Base-by-base conservation (phyloP, 1,140 invertebrate species). In the Rhopalosiphum maidis region DNA sequence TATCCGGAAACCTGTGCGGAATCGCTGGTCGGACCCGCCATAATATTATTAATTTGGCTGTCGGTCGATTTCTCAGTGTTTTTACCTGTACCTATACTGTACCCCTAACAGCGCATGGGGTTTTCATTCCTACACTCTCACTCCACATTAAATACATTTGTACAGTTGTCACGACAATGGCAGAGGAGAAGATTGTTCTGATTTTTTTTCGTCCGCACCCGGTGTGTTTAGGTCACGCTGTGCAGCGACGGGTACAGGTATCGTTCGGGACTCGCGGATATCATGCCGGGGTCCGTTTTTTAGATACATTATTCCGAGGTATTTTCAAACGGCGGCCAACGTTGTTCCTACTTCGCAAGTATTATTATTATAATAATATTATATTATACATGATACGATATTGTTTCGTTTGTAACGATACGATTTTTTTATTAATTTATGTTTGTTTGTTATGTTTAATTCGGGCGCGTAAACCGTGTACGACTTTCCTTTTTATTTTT, bases 401-500 rank as follows among this genome's bases (percentile, higher is more conserved):
- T 77, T 77, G 60, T 77, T 77, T 77, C 60, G 60, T 77, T 77
- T 77, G 30, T 77, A 77, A 77, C n/a, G 60, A 68, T n/a, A 77
- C 15, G 60, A 35, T 77, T 77, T 77, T 68, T 77, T 68, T 77
- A 77, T 77, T 15, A 15, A 77, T 77, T 77, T 77, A n/a, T n/a
- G n/a, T 77, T n/a, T 68, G 30, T 68, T 68, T 77, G 60, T 77
- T 77, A 77, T 77, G 60, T 77, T 15, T 77, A 15, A 77, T 77
- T 77, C 60, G 15, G n/a, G 60, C 0, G 77, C 77, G n/a, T 83
- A 23, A 23, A 22, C 89, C 90, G 68, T 48, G 51, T 35, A 82
- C 60, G 60, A 77, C 54, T 43, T 90, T 43, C 89, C 68, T 90
- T 90, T 87, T 60, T 90, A 37, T 90, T 90, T 90, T 89, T 90